These are phyloP conservation scores for Ephydatia muelleri DNA, from an alignment of 37 sponge, comb jelly and placozoan genomes.

Conservation along the genomic window DNA sequence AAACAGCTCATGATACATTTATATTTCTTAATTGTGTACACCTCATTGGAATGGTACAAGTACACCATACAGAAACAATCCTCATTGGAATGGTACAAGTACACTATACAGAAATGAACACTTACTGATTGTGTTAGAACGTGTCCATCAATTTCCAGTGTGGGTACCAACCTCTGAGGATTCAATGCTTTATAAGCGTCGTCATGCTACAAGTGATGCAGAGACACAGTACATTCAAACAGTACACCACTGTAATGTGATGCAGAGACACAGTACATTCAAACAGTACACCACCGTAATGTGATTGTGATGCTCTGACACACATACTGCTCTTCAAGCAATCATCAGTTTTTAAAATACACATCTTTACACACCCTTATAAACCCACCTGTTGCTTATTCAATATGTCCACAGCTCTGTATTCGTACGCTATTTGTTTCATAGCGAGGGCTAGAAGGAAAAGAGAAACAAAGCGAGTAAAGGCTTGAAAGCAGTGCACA, in stretches of 20 bases:
- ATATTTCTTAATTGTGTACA: background rate
- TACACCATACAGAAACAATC: too few species aligned
- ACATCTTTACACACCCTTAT: too few species aligned
- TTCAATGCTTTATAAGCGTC: conserved; percentile 84
- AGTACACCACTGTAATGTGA: too few species aligned
- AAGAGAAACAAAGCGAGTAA: background rate
- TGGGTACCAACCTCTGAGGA: conserved; percentile 84
- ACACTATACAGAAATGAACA: background rate
- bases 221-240: too few species aligned
- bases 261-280: too few species aligned
- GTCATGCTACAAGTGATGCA: conserved; percentile 41
- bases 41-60: background rate
- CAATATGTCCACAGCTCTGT: conserved; percentile 85
- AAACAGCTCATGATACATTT: too few species aligned
- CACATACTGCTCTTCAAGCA: too few species aligned
- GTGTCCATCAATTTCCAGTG: conserved; percentile 89
- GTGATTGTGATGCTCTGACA: too few species aligned
- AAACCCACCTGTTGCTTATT: conserved; percentile 88
- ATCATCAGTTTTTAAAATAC: too few species aligned
- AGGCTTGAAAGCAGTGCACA: background rate
- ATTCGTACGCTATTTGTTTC: conserved; percentile 95
- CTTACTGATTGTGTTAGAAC: conserved; percentile 87
- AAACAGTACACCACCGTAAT: too few species aligned
- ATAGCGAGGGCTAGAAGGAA: conserved; percentile 78
- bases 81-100: background rate